phyloP scores from a whole-genome alignment of 2,888 invertebrate genomes.

The Lithodes maja region DNA sequence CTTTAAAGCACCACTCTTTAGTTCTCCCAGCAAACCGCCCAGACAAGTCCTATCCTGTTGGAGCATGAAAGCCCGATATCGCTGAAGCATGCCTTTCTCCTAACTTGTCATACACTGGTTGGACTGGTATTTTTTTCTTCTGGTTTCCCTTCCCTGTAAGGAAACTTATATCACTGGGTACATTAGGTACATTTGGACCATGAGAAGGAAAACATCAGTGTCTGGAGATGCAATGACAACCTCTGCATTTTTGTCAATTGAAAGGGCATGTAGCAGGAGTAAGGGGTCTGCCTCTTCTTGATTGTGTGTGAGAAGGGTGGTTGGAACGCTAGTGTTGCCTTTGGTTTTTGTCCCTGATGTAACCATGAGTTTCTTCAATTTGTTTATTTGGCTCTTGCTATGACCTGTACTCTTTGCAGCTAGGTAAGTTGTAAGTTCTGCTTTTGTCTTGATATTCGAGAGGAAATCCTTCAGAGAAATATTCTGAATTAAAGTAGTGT shows the following conservation, averaged over 20 bases:
- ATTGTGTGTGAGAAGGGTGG: slow-evolving; percentile 15
- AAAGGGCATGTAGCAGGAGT: background rate
- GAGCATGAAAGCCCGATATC: slow-evolving; percentile 10
- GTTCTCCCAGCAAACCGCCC: slow-evolving; percentile 33
- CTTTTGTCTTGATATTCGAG: slow-evolving; percentile 21
- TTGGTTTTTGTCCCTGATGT: slow-evolving; percentile 36
- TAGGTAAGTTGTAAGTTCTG: slow-evolving; percentile 11
- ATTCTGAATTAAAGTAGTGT: slow-evolving; percentile 29
- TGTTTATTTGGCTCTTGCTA: background rate
- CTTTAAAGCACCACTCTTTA: slow-evolving; percentile 38
- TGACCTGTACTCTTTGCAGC: background rate
- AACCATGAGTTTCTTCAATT: slow-evolving; percentile 18
- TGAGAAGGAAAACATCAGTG: slow-evolving; percentile 22
- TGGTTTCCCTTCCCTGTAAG: slow-evolving; percentile 14
- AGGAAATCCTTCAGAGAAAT: slow-evolving; percentile 39
- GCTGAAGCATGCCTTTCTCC: slow-evolving; percentile 22
- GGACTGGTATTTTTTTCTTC: slow-evolving; percentile 7
- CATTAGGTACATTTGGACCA: background rate
- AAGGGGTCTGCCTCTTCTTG: slow-evolving; percentile 17
- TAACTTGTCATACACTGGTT: background rate
- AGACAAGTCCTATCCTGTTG: slow-evolving; percentile 24
- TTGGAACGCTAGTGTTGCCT: slow-evolving; percentile 1
- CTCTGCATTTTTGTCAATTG: slow-evolving; percentile 16
- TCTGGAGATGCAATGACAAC: slow-evolving; percentile 24
- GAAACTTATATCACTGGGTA: background rate